Conservation (phyloP, 1,140 invertebrate species). For the Carcinoscorpius rotundicauda region DNA sequence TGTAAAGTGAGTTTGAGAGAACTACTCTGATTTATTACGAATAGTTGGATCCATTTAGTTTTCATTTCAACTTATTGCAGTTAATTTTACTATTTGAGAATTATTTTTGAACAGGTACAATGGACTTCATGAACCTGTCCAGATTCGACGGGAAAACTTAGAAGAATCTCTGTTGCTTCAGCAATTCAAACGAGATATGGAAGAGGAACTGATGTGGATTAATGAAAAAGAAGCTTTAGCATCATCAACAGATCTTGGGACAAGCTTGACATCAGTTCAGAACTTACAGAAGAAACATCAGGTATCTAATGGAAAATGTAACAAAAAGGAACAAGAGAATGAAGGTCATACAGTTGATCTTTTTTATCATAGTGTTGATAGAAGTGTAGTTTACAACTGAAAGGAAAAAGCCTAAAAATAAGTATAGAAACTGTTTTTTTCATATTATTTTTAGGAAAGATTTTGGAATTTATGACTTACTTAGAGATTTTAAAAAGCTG, state of each 20-base stretch:
- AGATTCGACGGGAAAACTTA: constrained; percentile 72
- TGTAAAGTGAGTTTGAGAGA: no score
- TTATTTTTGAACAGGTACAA: constrained; percentile 45
- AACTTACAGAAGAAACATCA: constrained; percentile 90
- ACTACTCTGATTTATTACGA: no score
- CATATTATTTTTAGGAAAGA: no score
- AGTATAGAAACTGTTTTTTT: no score
- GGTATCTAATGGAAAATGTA: constrained; percentile 24
- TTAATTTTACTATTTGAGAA: no score
- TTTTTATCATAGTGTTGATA: no score
- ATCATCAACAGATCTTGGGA: constrained; percentile 57
- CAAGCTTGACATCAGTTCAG: constrained; percentile 78
- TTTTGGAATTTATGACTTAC: no score
- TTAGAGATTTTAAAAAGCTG: no score
- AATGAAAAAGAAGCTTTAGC: constrained; percentile 73
- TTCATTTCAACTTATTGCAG: no score
- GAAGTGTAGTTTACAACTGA: no score
- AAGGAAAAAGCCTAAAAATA: no score
- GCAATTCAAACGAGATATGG: constrained; percentile 67
- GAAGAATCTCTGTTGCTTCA: constrained; percentile 72
- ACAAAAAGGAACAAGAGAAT: background rate
- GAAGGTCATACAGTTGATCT: background rate
- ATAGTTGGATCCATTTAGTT: no score
- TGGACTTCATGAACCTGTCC: constrained; percentile 71
- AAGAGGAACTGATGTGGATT: constrained; percentile 74